phyloP scores from a whole-genome alignment of 1,140 invertebrate genomes.

The Drosophila equinoxialis region DNA sequence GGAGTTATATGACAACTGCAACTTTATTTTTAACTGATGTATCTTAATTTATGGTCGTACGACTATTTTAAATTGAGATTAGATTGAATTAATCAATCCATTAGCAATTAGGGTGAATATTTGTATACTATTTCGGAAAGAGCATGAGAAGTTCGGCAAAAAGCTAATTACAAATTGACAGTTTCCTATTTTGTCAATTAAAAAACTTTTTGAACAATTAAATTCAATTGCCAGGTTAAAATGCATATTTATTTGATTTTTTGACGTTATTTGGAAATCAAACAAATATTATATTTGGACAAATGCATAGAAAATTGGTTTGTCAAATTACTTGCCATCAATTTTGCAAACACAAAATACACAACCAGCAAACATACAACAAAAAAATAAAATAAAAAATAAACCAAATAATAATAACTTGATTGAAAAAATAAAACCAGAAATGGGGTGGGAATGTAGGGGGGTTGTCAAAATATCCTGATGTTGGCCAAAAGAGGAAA shows the following conservation, averaged over 20 bases:
- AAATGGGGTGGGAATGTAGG: too few relatives aligned
- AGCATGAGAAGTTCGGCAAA: background rate
- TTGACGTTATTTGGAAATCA: constrained; percentile 12
- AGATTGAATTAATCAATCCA: too few relatives aligned
- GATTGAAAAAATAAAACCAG: background rate
- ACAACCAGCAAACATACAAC: background rate
- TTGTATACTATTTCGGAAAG: background rate
- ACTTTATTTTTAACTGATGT: too few relatives aligned
- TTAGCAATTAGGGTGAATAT: too few relatives aligned
- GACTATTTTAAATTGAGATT: too few relatives aligned
- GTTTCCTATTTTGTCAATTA: background rate
- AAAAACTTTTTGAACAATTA: constrained; percentile 4
- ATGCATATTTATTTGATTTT: constrained; percentile 6
- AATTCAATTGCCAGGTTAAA: background rate
- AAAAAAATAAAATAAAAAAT: background rate
- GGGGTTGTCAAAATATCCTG: background rate
- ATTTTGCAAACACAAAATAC: background rate
- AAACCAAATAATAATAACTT: too few relatives aligned
- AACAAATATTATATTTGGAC: constrained; percentile 10
- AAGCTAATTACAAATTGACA: background rate
- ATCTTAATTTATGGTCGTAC: too few relatives aligned
- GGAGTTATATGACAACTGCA: too few relatives aligned
- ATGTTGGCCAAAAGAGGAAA: background rate
- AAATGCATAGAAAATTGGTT: constrained; percentile 9
- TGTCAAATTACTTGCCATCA: constrained; percentile 17